phyloP scores from a whole-genome alignment of 2,888 invertebrate species.

The Schizotus pectinicornis region DNA sequence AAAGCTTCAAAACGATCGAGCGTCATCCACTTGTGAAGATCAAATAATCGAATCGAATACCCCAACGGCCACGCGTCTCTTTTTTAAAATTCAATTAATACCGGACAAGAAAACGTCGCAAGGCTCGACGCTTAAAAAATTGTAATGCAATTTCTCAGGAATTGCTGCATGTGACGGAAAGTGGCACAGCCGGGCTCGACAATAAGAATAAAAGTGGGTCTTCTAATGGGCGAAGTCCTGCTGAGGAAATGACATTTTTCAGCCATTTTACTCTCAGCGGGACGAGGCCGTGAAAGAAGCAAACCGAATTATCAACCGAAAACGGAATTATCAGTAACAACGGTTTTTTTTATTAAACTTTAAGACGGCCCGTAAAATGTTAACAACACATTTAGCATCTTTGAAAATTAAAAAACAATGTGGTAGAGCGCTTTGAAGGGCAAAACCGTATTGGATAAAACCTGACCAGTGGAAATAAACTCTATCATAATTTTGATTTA shows the following conservation, averaged over 20 bases:
- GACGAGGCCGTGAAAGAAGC: constrained; percentile 8
- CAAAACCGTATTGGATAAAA: too few species aligned
- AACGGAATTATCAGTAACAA: constrained; percentile 10
- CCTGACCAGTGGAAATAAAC: too few species aligned
- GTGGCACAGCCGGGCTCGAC: too few species aligned
- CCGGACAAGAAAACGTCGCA: background rate
- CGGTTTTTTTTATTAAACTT: too few species aligned
- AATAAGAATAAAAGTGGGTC: constrained; percentile 8
- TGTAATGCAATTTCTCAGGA: background rate
- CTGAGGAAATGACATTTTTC: constrained; percentile 16
- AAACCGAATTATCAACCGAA: constrained; percentile 6
- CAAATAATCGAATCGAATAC: constrained; percentile 10
- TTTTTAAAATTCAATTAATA: background rate
- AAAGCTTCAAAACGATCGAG: too few species aligned
- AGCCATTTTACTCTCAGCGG: constrained; percentile 13
- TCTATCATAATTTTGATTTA: too few species aligned
- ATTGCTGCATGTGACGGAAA: constrained; percentile 2
- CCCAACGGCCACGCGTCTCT: background rate
- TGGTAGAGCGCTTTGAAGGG: too few species aligned
- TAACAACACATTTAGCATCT: too few species aligned
- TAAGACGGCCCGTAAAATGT: too few species aligned
- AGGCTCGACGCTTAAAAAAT: background rate
- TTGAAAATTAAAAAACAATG: too few species aligned
- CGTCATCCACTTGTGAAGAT: background rate
- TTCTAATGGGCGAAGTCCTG: constrained; percentile 10